phyloP scores from a whole-genome alignment of 2,888 invertebrate genomes.

The Cataglyphis albicans region DNA sequence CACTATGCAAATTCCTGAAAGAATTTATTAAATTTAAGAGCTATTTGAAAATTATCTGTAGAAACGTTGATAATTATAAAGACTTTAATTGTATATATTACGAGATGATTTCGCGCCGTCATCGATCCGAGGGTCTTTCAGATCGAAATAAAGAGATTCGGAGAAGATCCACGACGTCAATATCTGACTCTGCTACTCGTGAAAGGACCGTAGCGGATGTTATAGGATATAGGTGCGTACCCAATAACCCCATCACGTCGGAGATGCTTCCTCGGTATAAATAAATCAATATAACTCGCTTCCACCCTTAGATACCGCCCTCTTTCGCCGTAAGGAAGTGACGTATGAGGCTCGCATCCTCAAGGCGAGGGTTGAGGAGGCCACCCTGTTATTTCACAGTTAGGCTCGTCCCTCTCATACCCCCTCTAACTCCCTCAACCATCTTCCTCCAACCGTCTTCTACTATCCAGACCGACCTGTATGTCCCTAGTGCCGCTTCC shows the following conservation, averaged over 20 bases:
- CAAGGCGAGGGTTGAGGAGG: slow-evolving; percentile 77
- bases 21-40: neutral
- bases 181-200: slow-evolving; percentile 31
- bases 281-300: slow-evolving; percentile 85
- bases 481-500: slow-evolving; percentile 73
- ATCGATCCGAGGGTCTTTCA: slow-evolving; percentile 11
- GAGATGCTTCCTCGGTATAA: slow-evolving; percentile 80
- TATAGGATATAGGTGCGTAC: slow-evolving; percentile 77
- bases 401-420: slow-evolving; percentile 80
- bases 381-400: slow-evolving; percentile 85
- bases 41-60: neutral
- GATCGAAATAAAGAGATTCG: slow-evolving; percentile 47
- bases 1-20: neutral
- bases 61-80: neutral
- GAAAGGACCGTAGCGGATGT: slow-evolving; percentile 50
- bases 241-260: slow-evolving; percentile 82
- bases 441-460: slow-evolving; percentile 63
- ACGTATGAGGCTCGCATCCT: slow-evolving; percentile 82
- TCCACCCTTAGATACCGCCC: slow-evolving; percentile 74
- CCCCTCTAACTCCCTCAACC: slow-evolving; percentile 63
- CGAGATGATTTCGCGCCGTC: slow-evolving; percentile 30
- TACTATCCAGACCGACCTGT: slow-evolving; percentile 69
- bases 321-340: slow-evolving; percentile 80
- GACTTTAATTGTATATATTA: neutral
- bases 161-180: slow-evolving; percentile 25